Conservation (phyloP, 1,140 invertebrate species). For the Helicoverpa armigera region DNA sequence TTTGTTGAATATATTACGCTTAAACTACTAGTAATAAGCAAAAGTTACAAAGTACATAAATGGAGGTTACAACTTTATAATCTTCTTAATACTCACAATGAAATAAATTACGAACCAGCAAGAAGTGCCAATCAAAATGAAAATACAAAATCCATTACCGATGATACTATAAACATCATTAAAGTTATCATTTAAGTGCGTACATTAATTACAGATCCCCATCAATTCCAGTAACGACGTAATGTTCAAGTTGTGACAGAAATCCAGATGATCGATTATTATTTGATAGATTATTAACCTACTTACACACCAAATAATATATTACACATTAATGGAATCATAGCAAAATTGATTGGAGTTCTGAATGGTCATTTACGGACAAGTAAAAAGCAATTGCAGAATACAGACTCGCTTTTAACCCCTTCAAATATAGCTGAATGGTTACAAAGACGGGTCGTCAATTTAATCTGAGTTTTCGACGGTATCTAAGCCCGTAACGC, state of each 20-base stretch:
- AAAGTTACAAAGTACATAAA: neutral
- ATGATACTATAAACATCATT: neutral
- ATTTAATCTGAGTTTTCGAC: conserved; percentile 32
- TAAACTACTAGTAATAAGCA: too few species aligned
- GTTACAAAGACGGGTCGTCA: neutral
- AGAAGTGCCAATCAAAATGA: neutral
- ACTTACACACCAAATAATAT: conserved; percentile 4
- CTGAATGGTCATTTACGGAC: neutral
- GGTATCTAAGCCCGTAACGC: conserved; percentile 1
- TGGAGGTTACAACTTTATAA: neutral
- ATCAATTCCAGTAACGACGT: conserved; percentile 10
- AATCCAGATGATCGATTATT: conserved; percentile 35
- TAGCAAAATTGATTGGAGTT: neutral
- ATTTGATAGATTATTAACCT: conserved; percentile 1
- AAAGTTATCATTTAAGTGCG: conserved; percentile 17
- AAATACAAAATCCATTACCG: conserved; percentile 10
- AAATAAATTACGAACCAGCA: neutral
- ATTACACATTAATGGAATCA: neutral
- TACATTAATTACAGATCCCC: neutral
- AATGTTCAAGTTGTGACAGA: conserved; percentile 14
- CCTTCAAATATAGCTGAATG: neutral
- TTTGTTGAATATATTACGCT: neutral
- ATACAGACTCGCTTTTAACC: neutral
- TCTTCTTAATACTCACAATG: neutral
- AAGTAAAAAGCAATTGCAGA: neutral